These are phyloP conservation scores for Temnothorax longispinosus DNA, from an alignment of 1,140 invertebrate species.

Conservation along the genomic window DNA sequence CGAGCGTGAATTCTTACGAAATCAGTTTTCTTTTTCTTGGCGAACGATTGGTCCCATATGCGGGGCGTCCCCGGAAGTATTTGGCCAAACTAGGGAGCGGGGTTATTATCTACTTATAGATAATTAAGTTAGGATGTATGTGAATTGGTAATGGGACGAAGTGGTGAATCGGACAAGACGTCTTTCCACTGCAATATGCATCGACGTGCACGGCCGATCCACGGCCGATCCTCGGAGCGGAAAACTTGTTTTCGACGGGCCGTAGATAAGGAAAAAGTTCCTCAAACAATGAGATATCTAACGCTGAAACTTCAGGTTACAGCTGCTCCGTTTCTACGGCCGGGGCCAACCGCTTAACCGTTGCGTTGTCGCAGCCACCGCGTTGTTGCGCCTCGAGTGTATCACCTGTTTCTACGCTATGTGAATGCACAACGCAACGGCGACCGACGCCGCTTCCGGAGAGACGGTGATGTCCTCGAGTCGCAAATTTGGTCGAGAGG, in stretches of 20 bases:
- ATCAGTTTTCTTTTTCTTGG: neutral
- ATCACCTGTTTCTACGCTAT: conserved; percentile 35
- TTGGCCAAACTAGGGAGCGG: neutral
- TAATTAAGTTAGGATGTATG: neutral
- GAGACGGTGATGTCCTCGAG: neutral
- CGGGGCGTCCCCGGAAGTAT: neutral
- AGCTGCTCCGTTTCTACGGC: conserved; percentile 59
- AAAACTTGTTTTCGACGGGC: conserved; percentile 62
- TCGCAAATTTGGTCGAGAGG: neutral
- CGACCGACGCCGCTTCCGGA: neutral
- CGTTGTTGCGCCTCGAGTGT: neutral
- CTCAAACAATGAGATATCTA: conserved; percentile 63
- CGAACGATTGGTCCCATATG: neutral
- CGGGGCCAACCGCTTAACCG: conserved; percentile 2
- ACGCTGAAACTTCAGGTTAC: conserved; percentile 62
- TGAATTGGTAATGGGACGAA: neutral
- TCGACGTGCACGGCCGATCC: neutral
- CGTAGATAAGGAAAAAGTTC: conserved; percentile 66
- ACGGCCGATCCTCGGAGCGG: conserved; percentile 17
- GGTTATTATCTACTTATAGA: neutral
- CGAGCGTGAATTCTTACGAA: neutral
- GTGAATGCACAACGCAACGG: conserved; percentile 11
- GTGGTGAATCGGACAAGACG: neutral
- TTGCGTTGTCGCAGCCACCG: conserved; percentile 41
- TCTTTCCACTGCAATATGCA: conserved; percentile 1